Percentiles rank a stretch among this genome's conserved stretches.
Conservation (phyloP, 2,113 vertebrate species). For the Corythornis vintsioides region DNA sequence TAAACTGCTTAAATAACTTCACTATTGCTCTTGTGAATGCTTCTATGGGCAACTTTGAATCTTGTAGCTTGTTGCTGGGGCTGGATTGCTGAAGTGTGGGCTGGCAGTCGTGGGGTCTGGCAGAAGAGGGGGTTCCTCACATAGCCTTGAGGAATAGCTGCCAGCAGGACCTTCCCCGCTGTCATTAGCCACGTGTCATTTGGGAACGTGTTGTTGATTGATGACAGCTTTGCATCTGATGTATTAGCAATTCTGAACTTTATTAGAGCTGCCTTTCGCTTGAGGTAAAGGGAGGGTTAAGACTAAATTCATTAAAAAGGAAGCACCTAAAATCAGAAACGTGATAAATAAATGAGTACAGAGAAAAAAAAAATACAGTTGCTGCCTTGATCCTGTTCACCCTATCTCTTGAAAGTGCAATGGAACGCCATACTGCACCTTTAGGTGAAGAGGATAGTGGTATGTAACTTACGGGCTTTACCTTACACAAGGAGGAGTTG, state of each 20-base stretch:
- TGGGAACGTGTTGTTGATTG: fast-evolving
- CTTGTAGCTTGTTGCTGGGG: neutral
- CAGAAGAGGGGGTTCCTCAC: fast-evolving
- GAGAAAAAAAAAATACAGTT: neutral
- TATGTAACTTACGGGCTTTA: neutral
- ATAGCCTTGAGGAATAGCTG: fast-evolving
- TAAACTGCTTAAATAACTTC: neutral
- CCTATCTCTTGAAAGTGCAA: neutral
- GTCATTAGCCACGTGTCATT: neutral
- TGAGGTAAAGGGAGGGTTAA: neutral
- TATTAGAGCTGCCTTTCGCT: neutral
- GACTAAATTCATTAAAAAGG: neutral
- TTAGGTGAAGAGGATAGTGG: neutral
- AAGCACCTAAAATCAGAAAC: neutral
- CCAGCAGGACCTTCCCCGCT: fast-evolving
- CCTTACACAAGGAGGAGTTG: neutral
- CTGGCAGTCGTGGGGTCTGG: fast-evolving
- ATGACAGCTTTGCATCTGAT: neutral
- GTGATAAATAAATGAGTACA: neutral
- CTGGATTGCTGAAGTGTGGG: neutral
- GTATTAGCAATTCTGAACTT: neutral
- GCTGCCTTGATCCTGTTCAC: neutral
- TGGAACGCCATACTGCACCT: neutral
- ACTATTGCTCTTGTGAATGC: neutral
- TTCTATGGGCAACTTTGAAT: neutral